Evolutionary conservation across 2,888 invertebrate genomes (phyloP).

Genomic region (Phortica magna): DNA sequence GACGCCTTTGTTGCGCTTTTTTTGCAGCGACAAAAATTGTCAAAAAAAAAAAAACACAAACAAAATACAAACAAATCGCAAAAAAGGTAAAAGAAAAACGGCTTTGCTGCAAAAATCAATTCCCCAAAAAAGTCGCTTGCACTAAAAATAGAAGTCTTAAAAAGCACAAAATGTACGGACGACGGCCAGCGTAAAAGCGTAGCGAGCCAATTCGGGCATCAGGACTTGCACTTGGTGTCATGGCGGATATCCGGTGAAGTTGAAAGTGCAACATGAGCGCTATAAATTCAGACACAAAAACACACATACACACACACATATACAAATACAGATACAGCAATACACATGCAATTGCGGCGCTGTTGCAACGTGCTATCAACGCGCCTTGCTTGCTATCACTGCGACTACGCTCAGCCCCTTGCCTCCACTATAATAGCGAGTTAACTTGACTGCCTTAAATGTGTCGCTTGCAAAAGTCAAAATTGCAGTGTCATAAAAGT

Average conservation of each 20-base stretch:
- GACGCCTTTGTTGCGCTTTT: constrained; percentile 27
- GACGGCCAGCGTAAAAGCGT: background rate
- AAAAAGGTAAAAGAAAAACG: background rate
- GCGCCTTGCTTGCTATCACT: constrained; percentile 1
- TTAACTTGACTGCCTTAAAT: constrained; percentile 30
- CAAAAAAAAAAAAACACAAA: background rate
- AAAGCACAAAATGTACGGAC: constrained; percentile 39
- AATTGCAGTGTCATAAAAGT: constrained; percentile 60
- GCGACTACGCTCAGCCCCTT: background rate
- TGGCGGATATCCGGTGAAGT: constrained; percentile 67
- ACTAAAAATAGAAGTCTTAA: background rate
- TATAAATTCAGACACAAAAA: constrained; percentile 54
- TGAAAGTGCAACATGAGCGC: constrained; percentile 58
- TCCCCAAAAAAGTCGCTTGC: no score
- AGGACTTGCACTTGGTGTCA: constrained; percentile 53
- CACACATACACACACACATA: background rate
- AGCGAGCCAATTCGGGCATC: background rate
- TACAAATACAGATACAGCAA: constrained; percentile 34
- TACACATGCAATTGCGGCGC: background rate
- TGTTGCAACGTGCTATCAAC: background rate
- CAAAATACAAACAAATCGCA: background rate
- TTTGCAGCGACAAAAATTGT: no score
- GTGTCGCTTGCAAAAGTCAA: constrained; percentile 38
- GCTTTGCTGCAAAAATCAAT: no score
- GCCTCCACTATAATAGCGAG: background rate